These are phyloP conservation scores for Phalacrocorax aristotelis DNA, from an alignment of 2,113 vertebrate species.

Conservation along the genomic window DNA sequence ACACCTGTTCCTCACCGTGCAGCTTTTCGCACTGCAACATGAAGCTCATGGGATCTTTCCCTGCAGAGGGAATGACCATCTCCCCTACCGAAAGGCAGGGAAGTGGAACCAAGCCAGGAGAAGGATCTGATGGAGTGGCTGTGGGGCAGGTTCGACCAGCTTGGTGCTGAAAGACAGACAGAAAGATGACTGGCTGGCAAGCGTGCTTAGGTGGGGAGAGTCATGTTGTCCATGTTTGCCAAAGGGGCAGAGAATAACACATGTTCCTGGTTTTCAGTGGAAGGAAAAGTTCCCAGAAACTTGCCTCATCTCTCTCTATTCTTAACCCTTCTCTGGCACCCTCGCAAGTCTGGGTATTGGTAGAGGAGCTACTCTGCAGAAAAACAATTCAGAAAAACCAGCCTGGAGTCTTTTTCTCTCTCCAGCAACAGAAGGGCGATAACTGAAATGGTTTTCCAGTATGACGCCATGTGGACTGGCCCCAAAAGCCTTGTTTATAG, in stretches of 20 bases:
- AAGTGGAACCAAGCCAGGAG: not conserved
- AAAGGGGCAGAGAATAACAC: constrained; percentile 51
- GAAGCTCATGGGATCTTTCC: not conserved
- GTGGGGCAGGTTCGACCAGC: not conserved
- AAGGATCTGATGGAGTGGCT: not conserved
- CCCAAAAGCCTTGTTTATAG: not conserved
- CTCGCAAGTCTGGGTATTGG: not conserved
- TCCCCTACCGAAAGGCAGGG: accelerated
- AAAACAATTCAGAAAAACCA: not conserved
- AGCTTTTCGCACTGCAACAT: not conserved
- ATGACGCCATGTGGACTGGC: accelerated
- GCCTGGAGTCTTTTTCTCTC: not conserved
- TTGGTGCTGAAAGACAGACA: not conserved
- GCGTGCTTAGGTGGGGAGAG: not conserved
- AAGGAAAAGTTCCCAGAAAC: constrained; percentile 54
- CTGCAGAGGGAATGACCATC: accelerated
- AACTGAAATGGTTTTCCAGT: not conserved
- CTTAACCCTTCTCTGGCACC: constrained; percentile 39
- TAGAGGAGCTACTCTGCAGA: not conserved
- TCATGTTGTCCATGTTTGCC: not conserved
- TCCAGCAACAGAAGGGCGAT: not conserved
- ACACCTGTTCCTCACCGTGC: not conserved
- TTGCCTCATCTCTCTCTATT: constrained; percentile 42
- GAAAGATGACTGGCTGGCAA: constrained; percentile 8
- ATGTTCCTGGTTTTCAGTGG: not conserved